These are phyloP conservation scores for Cyclura pinguis DNA, from an alignment of 2,797 vertebrate species.

Conservation along the genomic window DNA sequence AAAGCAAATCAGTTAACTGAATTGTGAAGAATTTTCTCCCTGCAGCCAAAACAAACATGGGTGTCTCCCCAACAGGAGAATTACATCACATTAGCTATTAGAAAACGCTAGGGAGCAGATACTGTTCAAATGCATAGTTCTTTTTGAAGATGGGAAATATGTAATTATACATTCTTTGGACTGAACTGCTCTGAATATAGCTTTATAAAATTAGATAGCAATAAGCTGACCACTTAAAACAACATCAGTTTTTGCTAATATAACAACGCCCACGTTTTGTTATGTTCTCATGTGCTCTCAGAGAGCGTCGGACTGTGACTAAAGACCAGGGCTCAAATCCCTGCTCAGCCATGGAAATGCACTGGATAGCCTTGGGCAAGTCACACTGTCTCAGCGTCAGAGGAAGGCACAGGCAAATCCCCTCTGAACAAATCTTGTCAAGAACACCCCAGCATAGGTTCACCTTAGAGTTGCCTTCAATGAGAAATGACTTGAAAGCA, in stretches of 20 bases:
- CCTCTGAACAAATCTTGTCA: too few species aligned
- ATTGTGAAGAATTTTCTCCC: conserved; percentile 54
- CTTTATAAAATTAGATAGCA: neutral
- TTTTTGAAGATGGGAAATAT: conserved; percentile 56
- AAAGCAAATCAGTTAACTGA: conserved; percentile 47
- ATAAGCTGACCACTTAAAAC: neutral
- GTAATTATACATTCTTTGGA: neutral
- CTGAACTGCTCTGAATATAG: neutral
- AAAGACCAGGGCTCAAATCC: too few species aligned
- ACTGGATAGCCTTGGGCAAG: too few species aligned
- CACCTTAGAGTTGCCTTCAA: too few species aligned
- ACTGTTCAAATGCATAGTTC: conserved; percentile 38
- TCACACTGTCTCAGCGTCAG: too few species aligned
- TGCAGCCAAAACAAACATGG: conserved; percentile 62
- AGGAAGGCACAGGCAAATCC: too few species aligned
- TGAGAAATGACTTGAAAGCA: too few species aligned
- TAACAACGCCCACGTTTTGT: neutral
- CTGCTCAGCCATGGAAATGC: too few species aligned
- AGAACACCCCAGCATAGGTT: too few species aligned
- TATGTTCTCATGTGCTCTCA: neutral
- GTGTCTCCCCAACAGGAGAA: conserved; percentile 65
- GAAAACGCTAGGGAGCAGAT: conserved; percentile 34
- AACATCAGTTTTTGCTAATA: neutral
- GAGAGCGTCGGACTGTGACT: too few species aligned
- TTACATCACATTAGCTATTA: conserved; percentile 47